Evolutionary conservation across 2,113 vertebrate species (phyloP).

Genomic region (Sula dactylatra): DNA sequence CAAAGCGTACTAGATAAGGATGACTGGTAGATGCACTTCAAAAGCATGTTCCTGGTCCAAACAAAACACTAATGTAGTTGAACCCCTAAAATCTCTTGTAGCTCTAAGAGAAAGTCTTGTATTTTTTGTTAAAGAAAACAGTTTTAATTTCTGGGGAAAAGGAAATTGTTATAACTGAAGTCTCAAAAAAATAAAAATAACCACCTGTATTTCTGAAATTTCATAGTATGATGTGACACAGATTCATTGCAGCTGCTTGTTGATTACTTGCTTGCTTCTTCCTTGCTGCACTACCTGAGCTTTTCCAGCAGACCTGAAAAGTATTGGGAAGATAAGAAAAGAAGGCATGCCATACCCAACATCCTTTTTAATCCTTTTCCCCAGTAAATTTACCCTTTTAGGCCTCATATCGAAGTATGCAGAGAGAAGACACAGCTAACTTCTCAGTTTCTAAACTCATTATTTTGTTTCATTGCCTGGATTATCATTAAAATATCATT

Average conservation of each 20-base stretch:
- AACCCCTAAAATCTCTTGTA: background rate
- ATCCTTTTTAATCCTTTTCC: background rate
- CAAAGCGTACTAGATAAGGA: background rate
- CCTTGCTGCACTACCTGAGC: background rate
- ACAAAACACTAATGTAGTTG: background rate
- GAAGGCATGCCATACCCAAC: background rate
- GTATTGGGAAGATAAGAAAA: background rate
- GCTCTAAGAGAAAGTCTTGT: background rate
- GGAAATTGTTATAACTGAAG: background rate
- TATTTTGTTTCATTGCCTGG: background rate
- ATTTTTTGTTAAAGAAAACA: background rate
- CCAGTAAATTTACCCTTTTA: background rate
- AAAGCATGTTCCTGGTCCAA: background rate
- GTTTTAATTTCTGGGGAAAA: background rate
- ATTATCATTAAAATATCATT: background rate
- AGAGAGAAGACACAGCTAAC: background rate
- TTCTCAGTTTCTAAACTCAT: background rate
- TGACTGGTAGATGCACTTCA: background rate
- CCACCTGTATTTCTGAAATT: background rate
- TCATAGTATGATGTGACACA: background rate
- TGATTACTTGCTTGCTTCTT: background rate
- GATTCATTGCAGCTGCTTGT: background rate
- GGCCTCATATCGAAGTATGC: background rate
- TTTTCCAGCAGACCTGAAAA: background rate
- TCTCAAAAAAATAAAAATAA: background rate